Evolutionary conservation across 2,888 invertebrate species (phyloP).

Genomic region (Rambutsinella grinnellia): DNA sequence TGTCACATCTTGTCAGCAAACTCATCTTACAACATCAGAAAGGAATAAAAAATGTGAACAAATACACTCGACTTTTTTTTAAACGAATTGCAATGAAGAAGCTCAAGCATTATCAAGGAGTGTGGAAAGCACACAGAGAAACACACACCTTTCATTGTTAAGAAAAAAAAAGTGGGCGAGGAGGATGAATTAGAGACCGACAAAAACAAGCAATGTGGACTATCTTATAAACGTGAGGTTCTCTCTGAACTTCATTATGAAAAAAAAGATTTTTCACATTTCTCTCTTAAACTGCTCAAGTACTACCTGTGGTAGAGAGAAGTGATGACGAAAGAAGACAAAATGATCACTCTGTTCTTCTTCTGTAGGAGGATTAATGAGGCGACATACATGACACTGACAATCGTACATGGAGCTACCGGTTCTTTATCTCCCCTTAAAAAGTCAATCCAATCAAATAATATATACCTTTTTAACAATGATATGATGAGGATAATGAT

Average conservation of each 20-base stretch:
- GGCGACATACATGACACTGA: slow-evolving; percentile 55
- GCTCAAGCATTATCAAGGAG: no score
- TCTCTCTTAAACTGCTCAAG: no score
- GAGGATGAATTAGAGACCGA: no score
- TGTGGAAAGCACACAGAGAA: no score
- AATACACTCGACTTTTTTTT: slow-evolving; percentile 1
- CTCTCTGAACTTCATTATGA: no score
- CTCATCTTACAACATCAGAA: slow-evolving; percentile 39
- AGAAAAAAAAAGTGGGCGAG: slow-evolving; percentile 25
- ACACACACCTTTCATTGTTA: slow-evolving; percentile 44
- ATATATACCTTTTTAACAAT: not conserved
- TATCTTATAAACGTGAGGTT: no score
- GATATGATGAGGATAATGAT: slow-evolving; percentile 17
- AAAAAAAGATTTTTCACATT: no score
- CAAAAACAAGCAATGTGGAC: no score
- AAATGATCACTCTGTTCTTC: no score
- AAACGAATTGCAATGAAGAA: slow-evolving; percentile 26
- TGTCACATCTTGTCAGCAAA: slow-evolving; percentile 53
- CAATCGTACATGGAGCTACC: slow-evolving; percentile 47
- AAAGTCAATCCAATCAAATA: slow-evolving; percentile 1
- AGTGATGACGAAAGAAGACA: no score
- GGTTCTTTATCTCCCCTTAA: slow-evolving; percentile 52
- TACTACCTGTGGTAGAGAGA: no score
- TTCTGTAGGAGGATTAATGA: slow-evolving; percentile 54
- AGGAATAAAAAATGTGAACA: slow-evolving; percentile 4